Percentiles rank a stretch among this genome's conserved stretches.
Evolutionary conservation across 2,888 invertebrate species (phyloP).

Genomic region (Eupeodes luniger): DNA sequence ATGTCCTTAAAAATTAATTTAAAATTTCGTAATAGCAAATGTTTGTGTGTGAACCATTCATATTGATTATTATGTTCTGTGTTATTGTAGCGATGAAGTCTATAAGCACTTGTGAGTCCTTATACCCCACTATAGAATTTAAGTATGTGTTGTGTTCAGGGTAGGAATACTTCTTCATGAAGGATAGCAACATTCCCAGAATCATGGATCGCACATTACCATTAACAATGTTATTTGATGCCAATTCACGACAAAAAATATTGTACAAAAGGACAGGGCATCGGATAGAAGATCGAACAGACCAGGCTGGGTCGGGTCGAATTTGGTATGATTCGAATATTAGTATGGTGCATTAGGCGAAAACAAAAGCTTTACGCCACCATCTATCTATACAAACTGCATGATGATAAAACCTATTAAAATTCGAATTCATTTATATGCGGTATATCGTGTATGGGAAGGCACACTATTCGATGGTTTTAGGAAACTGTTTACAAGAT

Average conservation of each 20-base stretch:
- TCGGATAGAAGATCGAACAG: too few species aligned
- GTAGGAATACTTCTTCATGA: conserved; percentile 11
- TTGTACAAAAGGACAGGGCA: conserved; percentile 6
- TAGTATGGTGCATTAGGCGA: not conserved
- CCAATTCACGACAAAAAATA: conserved; percentile 40
- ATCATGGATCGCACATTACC: conserved; percentile 39
- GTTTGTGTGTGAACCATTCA: conserved; percentile 44
- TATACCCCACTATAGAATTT: not conserved
- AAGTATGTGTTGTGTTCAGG: too few species aligned
- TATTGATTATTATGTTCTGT: conserved; percentile 30
- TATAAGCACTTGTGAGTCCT: conserved; percentile 33
- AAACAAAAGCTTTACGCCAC: not conserved
- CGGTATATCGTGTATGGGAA: not conserved
- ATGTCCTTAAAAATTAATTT: conserved; percentile 72
- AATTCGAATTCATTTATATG: not conserved
- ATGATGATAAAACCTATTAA: not conserved
- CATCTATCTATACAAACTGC: not conserved
- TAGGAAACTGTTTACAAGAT: not conserved
- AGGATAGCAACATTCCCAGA: conserved; percentile 30
- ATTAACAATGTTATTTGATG: conserved; percentile 68
- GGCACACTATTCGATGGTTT: not conserved
- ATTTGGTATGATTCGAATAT: not conserved
- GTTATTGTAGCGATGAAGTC: conserved; percentile 52
- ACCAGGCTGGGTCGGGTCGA: not conserved
- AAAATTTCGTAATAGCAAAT: conserved; percentile 65